Evolutionary conservation across 1,140 invertebrate species (phyloP), one percentile per base, ranked within the genome.

Genomic region (Mercenaria mercenaria): DNA sequence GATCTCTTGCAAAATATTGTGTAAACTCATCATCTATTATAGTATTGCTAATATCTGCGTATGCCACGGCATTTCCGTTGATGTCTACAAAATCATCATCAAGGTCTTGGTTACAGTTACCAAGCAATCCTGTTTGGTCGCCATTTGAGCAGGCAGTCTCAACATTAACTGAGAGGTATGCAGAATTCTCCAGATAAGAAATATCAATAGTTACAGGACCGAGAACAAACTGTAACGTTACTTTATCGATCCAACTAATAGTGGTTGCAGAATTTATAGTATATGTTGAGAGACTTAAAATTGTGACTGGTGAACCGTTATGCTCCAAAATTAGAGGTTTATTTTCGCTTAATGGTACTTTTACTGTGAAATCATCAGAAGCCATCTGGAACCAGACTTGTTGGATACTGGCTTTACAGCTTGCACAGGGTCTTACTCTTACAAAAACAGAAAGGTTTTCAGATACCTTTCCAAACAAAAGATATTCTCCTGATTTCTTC

Each of bases 81-180:
- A 4, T 29, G 20, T 64, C 82, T 37, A n/a, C 29, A 56, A 92
- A 89, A 64, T 92, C 91, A 89, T 92, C 88, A 77, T 91, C 81
- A 1, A 59, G 29, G 50, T 92, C 82, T 26, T 47, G 39, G 43
- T 92, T 88, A 74, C 91, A 92, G 79, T 91, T 92, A 43, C 91
- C 91, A 56, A 91, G 88, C 37, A 91, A 47, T 18, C 91, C 91
- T 34, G 67, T 76, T 26, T 83, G 61, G 41, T 88, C 86, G 61
- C 69, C 69, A 39, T 50, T n/a, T 32, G 34, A 37, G 26, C 88
- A 89, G 6, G 67, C 10, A 0, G 88, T 61, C 13, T 77, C 37
- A 39, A 88, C 59, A 32, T 11, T 67, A 8, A 79, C 77, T 13
- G 86, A 88, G 1, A 88, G 61, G 43, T 81, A 88, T 10, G 86